A percentile compares a stretch with the other conserved stretches of the same genome.
phyloP scores from a whole-genome alignment of 2,797 vertebrate genomes.

The Geotrypetes seraphini region DNA sequence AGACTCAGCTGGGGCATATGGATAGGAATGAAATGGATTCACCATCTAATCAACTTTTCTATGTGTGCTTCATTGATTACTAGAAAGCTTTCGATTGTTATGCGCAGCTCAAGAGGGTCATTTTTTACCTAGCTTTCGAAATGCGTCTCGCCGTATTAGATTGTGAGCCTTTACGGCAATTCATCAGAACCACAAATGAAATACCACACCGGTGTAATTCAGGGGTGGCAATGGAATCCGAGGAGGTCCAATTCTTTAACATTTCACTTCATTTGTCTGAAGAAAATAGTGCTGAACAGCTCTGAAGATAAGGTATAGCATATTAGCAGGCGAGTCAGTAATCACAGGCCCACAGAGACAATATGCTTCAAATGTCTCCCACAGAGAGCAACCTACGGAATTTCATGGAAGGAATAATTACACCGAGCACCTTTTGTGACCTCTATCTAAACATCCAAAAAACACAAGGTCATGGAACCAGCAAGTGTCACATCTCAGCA shows the following conservation, averaged over 20 bases:
- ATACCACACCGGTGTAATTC: not conserved
- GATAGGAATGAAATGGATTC: too few species aligned
- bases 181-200: not conserved
- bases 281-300: not conserved
- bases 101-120: too few species aligned
- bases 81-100: too few species aligned
- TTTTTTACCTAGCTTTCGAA: too few species aligned
- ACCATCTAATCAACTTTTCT: too few species aligned
- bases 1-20: too few species aligned
- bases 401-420: not conserved
- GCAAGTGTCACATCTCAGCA: constrained; percentile 12
- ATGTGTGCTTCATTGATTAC: too few species aligned
- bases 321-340: not conserved
- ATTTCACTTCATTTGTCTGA: not conserved
- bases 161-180: too few species aligned
- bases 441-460: constrained; percentile 7
- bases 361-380: not conserved
- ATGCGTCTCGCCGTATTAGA: too few species aligned
- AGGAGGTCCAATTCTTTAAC: not conserved
- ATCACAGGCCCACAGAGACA: not conserved
- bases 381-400: constrained; percentile 1
- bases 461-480: not conserved
- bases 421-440: not conserved
- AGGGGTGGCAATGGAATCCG: not conserved
- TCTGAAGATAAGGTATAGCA: not conserved